A percentile compares a stretch with the other conserved stretches of the same genome.
Conservation (phyloP, 2,888 invertebrate genomes). For the Spodoptera littoralis region DNA sequence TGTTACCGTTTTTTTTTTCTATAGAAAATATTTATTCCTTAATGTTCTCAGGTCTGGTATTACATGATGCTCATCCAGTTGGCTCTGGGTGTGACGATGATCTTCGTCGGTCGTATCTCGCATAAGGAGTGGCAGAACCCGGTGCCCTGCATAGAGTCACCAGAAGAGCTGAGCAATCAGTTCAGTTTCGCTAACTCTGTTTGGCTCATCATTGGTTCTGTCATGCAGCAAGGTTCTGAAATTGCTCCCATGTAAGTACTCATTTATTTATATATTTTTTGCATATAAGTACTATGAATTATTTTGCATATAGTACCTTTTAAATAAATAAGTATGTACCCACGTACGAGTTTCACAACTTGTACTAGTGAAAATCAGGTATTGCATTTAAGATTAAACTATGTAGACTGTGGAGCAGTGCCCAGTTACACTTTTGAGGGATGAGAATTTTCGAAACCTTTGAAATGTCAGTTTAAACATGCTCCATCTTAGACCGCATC, state of each 20-base stretch:
- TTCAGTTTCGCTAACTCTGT: slow-evolving; percentile 95
- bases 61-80: slow-evolving; percentile 94
- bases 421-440: too few relatives aligned
- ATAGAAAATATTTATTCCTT: not conserved
- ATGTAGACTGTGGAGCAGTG: too few relatives aligned
- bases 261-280: too few relatives aligned
- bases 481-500: too few relatives aligned
- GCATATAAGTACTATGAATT: too few relatives aligned
- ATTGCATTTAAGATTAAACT: not conserved
- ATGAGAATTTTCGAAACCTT: too few relatives aligned
- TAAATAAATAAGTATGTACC: too few relatives aligned
- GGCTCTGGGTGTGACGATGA: slow-evolving; percentile 93
- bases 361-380: too few relatives aligned
- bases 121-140: slow-evolving; percentile 97
- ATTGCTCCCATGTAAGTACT: slow-evolving; percentile 93
- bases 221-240: slow-evolving; percentile 96
- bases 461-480: too few relatives aligned
- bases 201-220: slow-evolving; percentile 96
- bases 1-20: too few relatives aligned
- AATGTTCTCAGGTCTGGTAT: slow-evolving; percentile 91
- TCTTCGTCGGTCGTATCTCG: slow-evolving; percentile 94
- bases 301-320: too few relatives aligned
- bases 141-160: slow-evolving; percentile 94
- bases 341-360: too few relatives aligned
- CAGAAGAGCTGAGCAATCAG: slow-evolving; percentile 94